phyloP scores from a whole-genome alignment of 1,140 invertebrate species.

The Lasioglossum albipes region DNA sequence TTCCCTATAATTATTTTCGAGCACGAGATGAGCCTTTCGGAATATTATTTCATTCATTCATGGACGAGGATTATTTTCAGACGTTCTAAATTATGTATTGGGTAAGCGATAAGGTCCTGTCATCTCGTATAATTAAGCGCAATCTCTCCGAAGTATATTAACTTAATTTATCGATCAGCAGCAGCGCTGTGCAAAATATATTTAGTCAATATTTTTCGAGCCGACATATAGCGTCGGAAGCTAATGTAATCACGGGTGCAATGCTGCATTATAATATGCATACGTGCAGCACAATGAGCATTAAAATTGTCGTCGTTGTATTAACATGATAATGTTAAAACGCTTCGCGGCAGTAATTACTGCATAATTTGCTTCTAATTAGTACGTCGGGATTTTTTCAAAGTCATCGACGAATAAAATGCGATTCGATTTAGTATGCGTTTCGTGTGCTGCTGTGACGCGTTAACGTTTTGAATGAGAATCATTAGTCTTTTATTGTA shows the following conservation, averaged over 20 bases:
- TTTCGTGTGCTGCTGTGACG: too few relatives aligned
- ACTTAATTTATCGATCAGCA: too few relatives aligned
- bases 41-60: too few relatives aligned
- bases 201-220: neutral
- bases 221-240: neutral
- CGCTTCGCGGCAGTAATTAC: neutral
- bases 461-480: too few relatives aligned
- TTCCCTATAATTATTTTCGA: too few relatives aligned
- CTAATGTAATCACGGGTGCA: neutral
- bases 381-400: neutral
- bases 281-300: neutral
- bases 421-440: neutral
- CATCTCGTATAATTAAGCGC: too few relatives aligned
- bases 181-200: neutral
- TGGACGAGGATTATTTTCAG: too few relatives aligned
- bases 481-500: neutral
- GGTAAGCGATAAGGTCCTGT: too few relatives aligned
- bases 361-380: neutral
- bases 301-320: neutral
- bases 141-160: too few relatives aligned
- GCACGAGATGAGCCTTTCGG: too few relatives aligned
- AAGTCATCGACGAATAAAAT: neutral
- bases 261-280: neutral
- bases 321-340: slow-evolving; percentile 2
- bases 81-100: too few relatives aligned